Evolutionary conservation across 1,140 invertebrate species (phyloP), one percentile per base, ranked within the genome.

Genomic region (Zaprionus inermis): DNA sequence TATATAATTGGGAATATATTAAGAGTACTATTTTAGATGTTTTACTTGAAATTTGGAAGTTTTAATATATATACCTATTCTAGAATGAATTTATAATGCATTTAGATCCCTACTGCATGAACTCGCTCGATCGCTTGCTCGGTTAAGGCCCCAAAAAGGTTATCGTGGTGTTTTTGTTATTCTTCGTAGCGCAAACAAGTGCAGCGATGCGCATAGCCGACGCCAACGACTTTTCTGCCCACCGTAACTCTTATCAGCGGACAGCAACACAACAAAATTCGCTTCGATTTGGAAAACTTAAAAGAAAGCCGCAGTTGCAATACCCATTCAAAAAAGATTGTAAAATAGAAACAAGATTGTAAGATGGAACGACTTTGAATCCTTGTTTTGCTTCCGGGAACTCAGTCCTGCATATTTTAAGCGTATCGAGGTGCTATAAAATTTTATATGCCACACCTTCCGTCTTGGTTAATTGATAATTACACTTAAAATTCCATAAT

Each of bases 91-190:
- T 38, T 16, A 5, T 18, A 54, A 18, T 54, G 14, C 59, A 63
- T 46, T 72, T 72, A 72, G 30, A 60, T 69, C 51, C 51, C 30
- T 32, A 10, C 24, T 28, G 66, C n/a, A 3, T 55, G 55, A n/a
- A n/a, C n/a, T 41, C 30, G 30, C 30, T 3, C 24, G 24, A 28
- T 28, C 24, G 38, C n/a, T 44, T 7, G 38, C 9, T 44, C 34
- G 71, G 65, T 61, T 67, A 70, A 64, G 67, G 72, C 64, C 57
- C 18, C 56, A 6, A 24, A 74, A 70, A 74, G 73, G 68, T 76
- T 76, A 76, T 76, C 73, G 36, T 34, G 16, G 32, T 76, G 68
- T 76, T 71, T 75, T 70, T 58, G 67, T 75, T 59, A 64, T 74
- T 74, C 52, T 61, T 34, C 52, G 10, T 16, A 60, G 11, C 18